Evolutionary conservation across 2,113 vertebrate genomes (phyloP), one percentile per base, ranked within the genome.

Genomic region (Pagrus major): DNA sequence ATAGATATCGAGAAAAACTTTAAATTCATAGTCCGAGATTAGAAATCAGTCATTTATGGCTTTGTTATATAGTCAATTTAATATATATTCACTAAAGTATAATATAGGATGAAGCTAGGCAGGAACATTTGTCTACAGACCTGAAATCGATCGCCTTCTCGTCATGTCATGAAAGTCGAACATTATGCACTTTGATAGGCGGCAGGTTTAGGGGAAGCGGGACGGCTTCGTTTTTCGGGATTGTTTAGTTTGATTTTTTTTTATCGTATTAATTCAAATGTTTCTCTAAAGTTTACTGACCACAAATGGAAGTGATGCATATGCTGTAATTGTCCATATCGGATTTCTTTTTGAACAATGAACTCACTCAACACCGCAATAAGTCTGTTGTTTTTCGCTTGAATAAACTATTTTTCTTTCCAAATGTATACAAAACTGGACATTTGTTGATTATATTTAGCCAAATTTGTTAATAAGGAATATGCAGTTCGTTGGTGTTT

Each of bases 131-230:
- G 46, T 83, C 66, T 79, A 71, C 81, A 79, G 9, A 72, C 27
- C 23, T 31, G 44, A 70, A 69, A 64, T 33, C 25, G 41, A 91
- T 59, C 71, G 61, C 83, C 84, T 89, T 76, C 56, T 79, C 74
- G 79, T 81, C 73, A 47, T n/a, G 61, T 86, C 80, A 81, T 85
- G 71, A 88, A 88, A 86, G 79, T 85, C 33, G 21, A 83, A 90
- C 87, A 92, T 91, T 94, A 94, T 94, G 94, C 95, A 96, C 95
- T 96, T 95, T 96, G 91, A 93, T 85, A 84, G 84, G 86, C 83
- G 86, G 85, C 82, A 80, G 80, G 80, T 92, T 74, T 76, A 84
- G 81, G 55, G 55, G 72, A 76, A 54, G 54, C 49, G 20, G 51
- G 35, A 75, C 44, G 68, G 67, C 39, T 64, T 83, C 76, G 23